Conservation (phyloP, 2,113 vertebrate genomes). For the Andinoacara biseriatus region DNA sequence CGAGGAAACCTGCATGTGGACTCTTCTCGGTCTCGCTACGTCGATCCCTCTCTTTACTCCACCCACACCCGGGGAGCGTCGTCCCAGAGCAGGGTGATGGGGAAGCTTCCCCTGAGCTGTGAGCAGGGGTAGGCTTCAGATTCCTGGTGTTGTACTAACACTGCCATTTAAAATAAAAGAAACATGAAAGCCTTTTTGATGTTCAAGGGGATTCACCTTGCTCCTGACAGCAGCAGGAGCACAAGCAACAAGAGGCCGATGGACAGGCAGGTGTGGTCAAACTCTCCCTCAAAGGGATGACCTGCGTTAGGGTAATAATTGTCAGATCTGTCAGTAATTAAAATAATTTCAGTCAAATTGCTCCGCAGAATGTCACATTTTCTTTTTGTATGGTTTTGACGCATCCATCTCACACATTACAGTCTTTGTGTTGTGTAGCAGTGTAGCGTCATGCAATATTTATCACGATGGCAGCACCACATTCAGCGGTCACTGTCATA, state of each 20-base stretch:
- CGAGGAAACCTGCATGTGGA: neutral
- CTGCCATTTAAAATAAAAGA: constrained; percentile 76
- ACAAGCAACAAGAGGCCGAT: constrained; percentile 25
- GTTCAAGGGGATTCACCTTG: constrained; percentile 69
- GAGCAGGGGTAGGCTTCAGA: constrained; percentile 52
- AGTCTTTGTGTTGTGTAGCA: constrained; percentile 35
- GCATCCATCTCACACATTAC: neutral
- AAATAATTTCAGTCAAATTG: constrained; percentile 1
- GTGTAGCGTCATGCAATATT: constrained; percentile 52
- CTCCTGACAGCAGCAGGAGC: constrained; percentile 47
- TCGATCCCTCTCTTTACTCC: neutral
- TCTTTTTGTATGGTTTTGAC: constrained; percentile 30
- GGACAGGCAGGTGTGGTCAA: neutral
- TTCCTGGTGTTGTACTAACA: constrained; percentile 63
- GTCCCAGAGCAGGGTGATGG: constrained; percentile 30
- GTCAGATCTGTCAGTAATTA: constrained; percentile 33
- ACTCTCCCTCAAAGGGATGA: constrained; percentile 29
- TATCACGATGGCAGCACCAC: constrained; percentile 59
- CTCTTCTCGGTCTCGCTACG: constrained; percentile 1
- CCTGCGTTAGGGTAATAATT: neutral
- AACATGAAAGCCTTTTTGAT: constrained; percentile 78
- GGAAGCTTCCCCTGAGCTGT: constrained; percentile 22
- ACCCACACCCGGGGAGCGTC: constrained; percentile 12
- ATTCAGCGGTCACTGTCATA: constrained; percentile 60
- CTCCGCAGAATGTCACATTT: neutral